These are phyloP conservation scores for Anas flavirostris DNA, from an alignment of 2,797 vertebrate genomes.

Conservation along the genomic window DNA sequence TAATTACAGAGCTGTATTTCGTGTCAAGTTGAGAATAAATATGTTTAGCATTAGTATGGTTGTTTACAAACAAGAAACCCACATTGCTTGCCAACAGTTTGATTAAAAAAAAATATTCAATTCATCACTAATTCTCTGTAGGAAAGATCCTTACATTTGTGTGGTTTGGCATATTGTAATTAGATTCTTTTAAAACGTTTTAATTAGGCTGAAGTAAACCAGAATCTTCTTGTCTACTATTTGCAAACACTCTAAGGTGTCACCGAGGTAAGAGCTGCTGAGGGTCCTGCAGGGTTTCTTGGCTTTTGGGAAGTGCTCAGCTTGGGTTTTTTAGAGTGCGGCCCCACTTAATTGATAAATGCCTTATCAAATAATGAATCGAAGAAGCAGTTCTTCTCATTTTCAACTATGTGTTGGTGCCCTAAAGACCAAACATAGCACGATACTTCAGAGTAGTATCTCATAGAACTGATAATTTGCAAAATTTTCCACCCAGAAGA, in stretches of 20 bases:
- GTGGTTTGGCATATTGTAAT: constrained; percentile 71
- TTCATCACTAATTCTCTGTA: constrained; percentile 72
- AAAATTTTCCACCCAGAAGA: not conserved
- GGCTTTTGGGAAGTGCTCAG: not conserved
- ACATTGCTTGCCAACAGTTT: constrained; percentile 71
- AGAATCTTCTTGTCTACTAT: constrained; percentile 47
- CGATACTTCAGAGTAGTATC: not conserved
- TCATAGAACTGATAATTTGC: not conserved
- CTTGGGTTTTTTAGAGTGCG: not conserved
- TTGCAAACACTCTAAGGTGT: constrained; percentile 12
- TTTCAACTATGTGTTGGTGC: not conserved
- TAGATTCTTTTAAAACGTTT: constrained; percentile 76
- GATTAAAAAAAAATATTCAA: constrained; percentile 72
- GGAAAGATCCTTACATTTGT: constrained; percentile 75
- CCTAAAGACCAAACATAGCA: not conserved
- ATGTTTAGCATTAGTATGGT: constrained; percentile 73
- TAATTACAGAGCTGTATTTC: constrained; percentile 77
- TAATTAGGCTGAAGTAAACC: constrained; percentile 72
- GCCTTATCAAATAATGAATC: not conserved
- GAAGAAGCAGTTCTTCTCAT: not conserved
- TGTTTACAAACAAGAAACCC: constrained; percentile 78
- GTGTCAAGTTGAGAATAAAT: constrained; percentile 80
- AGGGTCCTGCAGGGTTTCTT: not conserved
- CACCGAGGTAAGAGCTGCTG: not conserved
- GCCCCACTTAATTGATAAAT: not conserved